Percentiles rank a stretch among this genome's conserved stretches.
Conservation (phyloP, 2,797 vertebrate species). For the Enteromius paludinosus region DNA sequence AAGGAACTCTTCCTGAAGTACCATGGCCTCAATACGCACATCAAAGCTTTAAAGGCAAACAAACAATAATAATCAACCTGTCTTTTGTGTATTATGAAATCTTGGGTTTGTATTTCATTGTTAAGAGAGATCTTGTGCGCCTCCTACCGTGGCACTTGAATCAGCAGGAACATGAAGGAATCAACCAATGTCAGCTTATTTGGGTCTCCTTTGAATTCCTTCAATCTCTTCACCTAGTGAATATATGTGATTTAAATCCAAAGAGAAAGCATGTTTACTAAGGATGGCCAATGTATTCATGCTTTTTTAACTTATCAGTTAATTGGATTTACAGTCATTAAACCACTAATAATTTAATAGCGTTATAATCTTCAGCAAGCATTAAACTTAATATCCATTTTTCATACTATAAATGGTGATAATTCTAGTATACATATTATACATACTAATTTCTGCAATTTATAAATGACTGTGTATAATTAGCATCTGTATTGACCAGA, state of each 20-base stretch:
- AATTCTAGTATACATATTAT: neutral
- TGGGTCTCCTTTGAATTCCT: conserved; percentile 88
- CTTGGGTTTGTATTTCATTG: neutral
- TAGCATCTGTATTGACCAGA: neutral
- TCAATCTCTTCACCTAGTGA: conserved; percentile 89
- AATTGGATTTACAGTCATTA: neutral
- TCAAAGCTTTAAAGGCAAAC: conserved; percentile 80
- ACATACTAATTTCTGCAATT: neutral
- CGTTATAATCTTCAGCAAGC: neutral
- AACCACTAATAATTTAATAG: neutral
- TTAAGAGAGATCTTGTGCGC: neutral
- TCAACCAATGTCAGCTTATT: conserved; percentile 94
- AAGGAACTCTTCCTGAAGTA: conserved; percentile 90
- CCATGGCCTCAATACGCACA: conserved; percentile 95
- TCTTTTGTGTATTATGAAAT: neutral
- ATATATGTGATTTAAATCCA: neutral
- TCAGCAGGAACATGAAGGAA: conserved; percentile 92
- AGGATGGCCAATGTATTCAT: too few relatives aligned
- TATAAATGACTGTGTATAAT: neutral
- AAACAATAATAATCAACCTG: conserved; percentile 2
- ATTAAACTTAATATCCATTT: neutral
- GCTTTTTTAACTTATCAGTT: neutral
- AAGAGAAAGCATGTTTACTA: neutral
- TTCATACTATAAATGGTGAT: neutral
- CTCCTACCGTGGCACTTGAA: conserved; percentile 94